Conservation (phyloP, 2,113 vertebrate genomes). For the Oceanodroma tethys region DNA sequence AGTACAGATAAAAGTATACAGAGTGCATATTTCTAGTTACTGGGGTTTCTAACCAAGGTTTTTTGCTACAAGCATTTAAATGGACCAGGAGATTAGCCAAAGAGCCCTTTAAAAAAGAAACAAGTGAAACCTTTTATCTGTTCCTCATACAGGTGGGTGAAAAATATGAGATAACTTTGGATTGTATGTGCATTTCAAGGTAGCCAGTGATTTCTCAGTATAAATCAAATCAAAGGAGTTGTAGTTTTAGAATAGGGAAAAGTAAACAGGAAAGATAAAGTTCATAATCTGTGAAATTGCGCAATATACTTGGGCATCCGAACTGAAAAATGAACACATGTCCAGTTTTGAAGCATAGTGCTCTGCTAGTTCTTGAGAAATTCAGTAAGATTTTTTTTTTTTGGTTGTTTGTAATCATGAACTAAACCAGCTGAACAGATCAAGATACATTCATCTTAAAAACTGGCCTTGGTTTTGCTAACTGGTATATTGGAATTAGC, state of each 20-base stretch:
- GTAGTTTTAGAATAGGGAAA: background rate
- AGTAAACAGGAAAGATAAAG: conserved; percentile 3
- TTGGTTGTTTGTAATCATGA: background rate
- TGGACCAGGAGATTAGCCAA: background rate
- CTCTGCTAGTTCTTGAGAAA: background rate
- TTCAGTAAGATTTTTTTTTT: background rate
- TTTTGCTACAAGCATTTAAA: background rate
- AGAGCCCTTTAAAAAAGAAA: background rate
- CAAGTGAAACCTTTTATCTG: background rate
- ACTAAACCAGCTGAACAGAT: background rate
- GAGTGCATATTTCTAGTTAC: background rate
- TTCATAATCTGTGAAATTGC: background rate
- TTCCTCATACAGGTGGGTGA: background rate
- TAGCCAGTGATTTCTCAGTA: background rate
- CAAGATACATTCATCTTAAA: background rate
- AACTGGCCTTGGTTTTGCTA: background rate
- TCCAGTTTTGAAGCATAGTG: background rate
- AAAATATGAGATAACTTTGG: background rate
- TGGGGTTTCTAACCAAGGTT: background rate
- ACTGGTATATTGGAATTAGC: background rate
- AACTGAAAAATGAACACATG: background rate
- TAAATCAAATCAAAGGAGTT: background rate
- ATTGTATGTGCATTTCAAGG: background rate
- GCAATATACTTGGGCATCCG: background rate
- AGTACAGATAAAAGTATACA: background rate